Conservation (phyloP, 1,140 invertebrate genomes). For the Nasonia vitripennis region DNA sequence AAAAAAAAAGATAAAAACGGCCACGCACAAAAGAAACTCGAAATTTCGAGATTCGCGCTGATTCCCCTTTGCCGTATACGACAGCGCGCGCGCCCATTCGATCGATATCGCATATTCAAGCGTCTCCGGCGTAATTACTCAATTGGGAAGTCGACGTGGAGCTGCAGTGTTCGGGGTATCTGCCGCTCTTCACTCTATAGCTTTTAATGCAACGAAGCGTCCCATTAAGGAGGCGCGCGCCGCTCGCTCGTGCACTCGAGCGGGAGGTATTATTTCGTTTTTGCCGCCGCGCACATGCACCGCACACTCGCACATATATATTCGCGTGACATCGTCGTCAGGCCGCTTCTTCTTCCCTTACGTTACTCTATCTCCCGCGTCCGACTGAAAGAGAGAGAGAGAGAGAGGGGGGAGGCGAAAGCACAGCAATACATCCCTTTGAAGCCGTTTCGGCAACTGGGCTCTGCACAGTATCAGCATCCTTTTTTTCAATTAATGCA, state of each 20-base stretch:
- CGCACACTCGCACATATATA: not conserved
- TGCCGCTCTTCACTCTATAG: not conserved
- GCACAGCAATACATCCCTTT: conserved; percentile 57
- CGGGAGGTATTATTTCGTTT: conserved; percentile 48
- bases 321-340: not conserved
- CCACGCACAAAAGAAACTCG: not conserved
- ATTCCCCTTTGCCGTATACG: conserved; percentile 39
- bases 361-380: not conserved
- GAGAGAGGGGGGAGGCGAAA: not conserved
- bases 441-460: conserved; percentile 60
- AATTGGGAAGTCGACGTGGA: conserved; percentile 49
- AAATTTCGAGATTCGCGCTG: not conserved
- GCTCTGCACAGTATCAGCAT: conserved; percentile 54
- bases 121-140: conserved; percentile 47
- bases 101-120: conserved; percentile 31
- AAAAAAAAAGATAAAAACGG: not conserved
- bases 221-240: conserved; percentile 46
- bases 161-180: not conserved
- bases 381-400: not conserved
- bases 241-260: too few relatives aligned
- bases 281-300: conserved; percentile 3
- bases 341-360: not conserved
- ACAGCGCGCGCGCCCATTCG: not conserved
- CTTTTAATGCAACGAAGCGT: conserved; percentile 50
- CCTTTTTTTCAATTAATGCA: conserved; percentile 67